These are phyloP conservation scores for Hyposmocoma kahamanoa DNA, from an alignment of 1,140 invertebrate species.

Conservation along the genomic window DNA sequence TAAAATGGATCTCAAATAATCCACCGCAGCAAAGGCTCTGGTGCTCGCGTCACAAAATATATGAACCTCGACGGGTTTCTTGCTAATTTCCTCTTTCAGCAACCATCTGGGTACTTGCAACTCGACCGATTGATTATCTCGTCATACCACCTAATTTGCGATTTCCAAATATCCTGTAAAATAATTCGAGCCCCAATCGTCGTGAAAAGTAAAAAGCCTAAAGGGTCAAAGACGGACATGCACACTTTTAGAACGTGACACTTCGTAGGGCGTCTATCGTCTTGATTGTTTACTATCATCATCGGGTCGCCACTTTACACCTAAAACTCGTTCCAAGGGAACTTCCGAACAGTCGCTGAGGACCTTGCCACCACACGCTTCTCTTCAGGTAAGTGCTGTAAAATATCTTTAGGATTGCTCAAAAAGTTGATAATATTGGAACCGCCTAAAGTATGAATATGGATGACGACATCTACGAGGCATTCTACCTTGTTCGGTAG, in stretches of 20 bases:
- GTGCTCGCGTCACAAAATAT: constrained; percentile 11
- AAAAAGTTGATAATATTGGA: constrained; percentile 13
- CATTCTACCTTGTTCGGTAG: not conserved
- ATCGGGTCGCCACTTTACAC: not conserved
- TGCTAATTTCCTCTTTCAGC: too few species aligned
- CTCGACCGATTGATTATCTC: too few species aligned
- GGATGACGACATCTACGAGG: constrained; percentile 16
- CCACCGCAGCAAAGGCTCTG: constrained; percentile 11
- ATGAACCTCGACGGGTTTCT: constrained; percentile 6
- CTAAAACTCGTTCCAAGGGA: not conserved
- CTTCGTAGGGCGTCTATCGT: constrained; percentile 16
- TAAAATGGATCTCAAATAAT: constrained; percentile 11
- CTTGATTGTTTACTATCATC: not conserved
- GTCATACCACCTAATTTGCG: not conserved
- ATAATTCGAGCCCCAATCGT: constrained; percentile 29
- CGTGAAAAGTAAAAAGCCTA: constrained; percentile 28
- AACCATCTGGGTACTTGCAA: too few species aligned
- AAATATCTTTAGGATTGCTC: not conserved
- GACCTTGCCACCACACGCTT: not conserved
- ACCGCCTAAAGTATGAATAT: constrained; percentile 15
- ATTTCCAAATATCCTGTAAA: constrained; percentile 28
- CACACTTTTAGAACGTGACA: constrained; percentile 16
- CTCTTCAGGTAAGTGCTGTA: not conserved
- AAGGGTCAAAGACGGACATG: constrained; percentile 36
- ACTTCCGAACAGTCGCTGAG: not conserved